These are phyloP conservation scores for Acanthosepion lycidas DNA, from an alignment of 2,888 invertebrate species.

Conservation along the genomic window DNA sequence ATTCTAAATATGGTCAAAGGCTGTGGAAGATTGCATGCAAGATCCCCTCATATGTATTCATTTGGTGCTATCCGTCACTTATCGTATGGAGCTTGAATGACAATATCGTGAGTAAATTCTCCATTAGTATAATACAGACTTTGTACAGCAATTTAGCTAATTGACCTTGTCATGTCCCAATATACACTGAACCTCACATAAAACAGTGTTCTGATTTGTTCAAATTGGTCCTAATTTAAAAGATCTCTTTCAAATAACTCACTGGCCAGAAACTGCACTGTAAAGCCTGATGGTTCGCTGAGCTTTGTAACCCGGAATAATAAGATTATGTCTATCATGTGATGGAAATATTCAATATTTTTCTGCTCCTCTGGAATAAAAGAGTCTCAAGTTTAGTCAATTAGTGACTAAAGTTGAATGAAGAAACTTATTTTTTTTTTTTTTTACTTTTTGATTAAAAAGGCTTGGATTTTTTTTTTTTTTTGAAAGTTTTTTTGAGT, in stretches of 20 bases:
- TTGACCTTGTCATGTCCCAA: constrained; percentile 9
- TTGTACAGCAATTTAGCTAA: constrained; percentile 22
- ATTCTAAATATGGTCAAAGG: neutral
- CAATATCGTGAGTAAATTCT: constrained; percentile 1
- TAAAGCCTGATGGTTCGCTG: neutral
- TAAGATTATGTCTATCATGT: neutral
- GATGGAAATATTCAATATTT: constrained; percentile 11
- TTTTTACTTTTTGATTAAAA: neutral
- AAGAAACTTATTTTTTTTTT: neutral
- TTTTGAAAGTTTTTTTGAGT: neutral
- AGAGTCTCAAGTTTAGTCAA: constrained; percentile 21
- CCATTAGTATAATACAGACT: constrained; percentile 33
- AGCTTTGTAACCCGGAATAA: neutral
- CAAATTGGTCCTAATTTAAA: constrained; percentile 33
- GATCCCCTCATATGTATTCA: neutral
- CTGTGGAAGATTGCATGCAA: neutral
- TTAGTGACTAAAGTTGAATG: neutral
- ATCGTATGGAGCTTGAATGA: neutral
- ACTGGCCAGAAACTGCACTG: constrained; percentile 33
- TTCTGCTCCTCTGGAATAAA: neutral
- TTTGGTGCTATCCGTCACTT: neutral
- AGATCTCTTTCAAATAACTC: constrained; percentile 33
- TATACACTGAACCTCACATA: neutral
- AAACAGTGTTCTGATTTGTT: neutral
- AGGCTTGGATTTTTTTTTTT: neutral